A percentile compares a stretch with the other conserved stretches of the same genome.
Evolutionary conservation across 2,888 invertebrate species (phyloP).

Genomic region (Therioaphis trifolii): DNA sequence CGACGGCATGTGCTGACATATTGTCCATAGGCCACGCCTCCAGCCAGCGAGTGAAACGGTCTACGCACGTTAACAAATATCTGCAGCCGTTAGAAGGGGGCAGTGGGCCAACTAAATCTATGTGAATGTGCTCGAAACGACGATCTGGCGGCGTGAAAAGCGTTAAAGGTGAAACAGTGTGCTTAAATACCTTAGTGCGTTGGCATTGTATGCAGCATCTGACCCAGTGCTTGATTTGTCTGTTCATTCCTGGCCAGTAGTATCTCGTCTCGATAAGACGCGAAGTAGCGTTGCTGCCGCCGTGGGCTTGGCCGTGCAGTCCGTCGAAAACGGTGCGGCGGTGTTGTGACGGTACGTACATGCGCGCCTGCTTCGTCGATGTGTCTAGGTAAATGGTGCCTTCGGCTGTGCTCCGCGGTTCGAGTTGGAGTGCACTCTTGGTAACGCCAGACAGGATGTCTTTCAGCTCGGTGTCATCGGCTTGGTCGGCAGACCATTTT

Average conservation of each 20-base stretch:
- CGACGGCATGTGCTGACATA: conserved; percentile 68
- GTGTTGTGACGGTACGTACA: conserved; percentile 64
- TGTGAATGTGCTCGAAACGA: conserved; percentile 68
- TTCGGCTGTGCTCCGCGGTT: neutral
- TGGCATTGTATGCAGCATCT: conserved; percentile 67
- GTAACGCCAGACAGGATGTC: neutral
- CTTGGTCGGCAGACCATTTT: neutral
- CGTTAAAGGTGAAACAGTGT: conserved; percentile 64
- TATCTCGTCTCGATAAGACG: conserved; percentile 63
- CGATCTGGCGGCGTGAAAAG: conserved; percentile 24
- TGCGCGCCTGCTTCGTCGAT: neutral
- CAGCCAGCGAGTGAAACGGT: conserved; percentile 68
- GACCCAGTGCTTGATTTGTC: conserved; percentile 66
- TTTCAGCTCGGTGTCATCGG: neutral
- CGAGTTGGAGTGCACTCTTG: neutral
- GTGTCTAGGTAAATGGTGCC: neutral
- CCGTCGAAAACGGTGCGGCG: conserved; percentile 64
- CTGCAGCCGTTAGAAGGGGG: conserved; percentile 66
- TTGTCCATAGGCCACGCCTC: conserved; percentile 68
- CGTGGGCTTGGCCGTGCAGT: conserved; percentile 65
- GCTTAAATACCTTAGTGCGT: conserved; percentile 66
- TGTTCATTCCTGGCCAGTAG: conserved; percentile 65
- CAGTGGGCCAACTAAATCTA: conserved; percentile 69
- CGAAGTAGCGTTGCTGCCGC: conserved; percentile 64
- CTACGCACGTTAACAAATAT: conserved; percentile 68